A percentile compares a stretch with the other conserved stretches of the same genome.
Conservation (phyloP, 2,888 invertebrate species). For the Melinaea menophilus region DNA sequence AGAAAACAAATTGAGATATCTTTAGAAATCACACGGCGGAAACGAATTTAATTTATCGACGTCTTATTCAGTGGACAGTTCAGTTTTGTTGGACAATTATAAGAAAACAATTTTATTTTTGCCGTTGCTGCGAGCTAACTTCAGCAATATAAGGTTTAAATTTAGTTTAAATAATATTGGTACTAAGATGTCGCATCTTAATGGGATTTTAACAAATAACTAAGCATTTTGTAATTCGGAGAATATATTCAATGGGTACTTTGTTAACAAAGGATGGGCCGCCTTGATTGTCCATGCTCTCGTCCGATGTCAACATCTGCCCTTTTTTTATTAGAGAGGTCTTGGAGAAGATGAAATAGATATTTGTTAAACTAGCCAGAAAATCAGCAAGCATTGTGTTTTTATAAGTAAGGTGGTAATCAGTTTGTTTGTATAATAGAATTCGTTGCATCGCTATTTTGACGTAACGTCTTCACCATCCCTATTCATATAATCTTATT, state of each 20-base stretch:
- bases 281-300: conserved; percentile 57
- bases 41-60: conserved; percentile 76
- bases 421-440: conserved; percentile 51
- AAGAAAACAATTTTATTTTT: conserved; percentile 39
- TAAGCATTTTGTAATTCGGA: conserved; percentile 75
- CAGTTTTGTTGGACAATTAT: conserved; percentile 69
- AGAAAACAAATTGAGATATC: conserved; percentile 73
- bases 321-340: conserved; percentile 54
- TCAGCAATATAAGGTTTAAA: conserved; percentile 32
- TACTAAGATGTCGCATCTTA: conserved; percentile 49
- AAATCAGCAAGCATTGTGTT: conserved; percentile 70
- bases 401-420: conserved; percentile 52
- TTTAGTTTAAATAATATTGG: conserved; percentile 7
- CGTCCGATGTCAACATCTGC: conserved; percentile 70
- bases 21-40: conserved; percentile 71
- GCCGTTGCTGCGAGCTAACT: conserved; percentile 33
- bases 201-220: conserved; percentile 77
- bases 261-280: conserved; percentile 67
- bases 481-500: no score
- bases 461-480: conserved; percentile 30
- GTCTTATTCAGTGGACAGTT: conserved; percentile 65
- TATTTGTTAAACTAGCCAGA: conserved; percentile 76
- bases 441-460: conserved; percentile 47
- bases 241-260: conserved; percentile 66
- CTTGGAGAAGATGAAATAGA: conserved; percentile 63